Percentiles rank a stretch among this genome's conserved stretches.
phyloP scores from a whole-genome alignment of 92 coral and sea anemone species.

The Micromussa lordhowensis region DNA sequence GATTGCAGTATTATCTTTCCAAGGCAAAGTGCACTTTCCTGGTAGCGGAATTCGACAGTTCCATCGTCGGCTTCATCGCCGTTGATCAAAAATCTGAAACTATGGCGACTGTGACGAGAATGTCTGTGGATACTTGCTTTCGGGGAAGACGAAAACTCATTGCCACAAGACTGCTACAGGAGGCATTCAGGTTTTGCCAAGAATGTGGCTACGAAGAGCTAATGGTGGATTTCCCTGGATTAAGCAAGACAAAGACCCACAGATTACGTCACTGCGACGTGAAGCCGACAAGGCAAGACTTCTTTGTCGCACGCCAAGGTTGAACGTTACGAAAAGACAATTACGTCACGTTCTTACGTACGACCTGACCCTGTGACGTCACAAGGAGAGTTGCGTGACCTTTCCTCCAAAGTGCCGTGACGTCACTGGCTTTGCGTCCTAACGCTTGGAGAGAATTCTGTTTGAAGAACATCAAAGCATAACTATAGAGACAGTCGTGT shows the following conservation, averaged over 20 bases:
- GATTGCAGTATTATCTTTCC: constrained; percentile 45
- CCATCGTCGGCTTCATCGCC: constrained; percentile 58
- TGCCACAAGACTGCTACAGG: constrained; percentile 46
- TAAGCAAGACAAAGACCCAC: constrained; percentile 1
- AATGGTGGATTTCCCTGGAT: constrained; percentile 44
- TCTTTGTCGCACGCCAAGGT: constrained; percentile 34
- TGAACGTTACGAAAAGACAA: not conserved
- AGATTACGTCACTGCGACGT: constrained; percentile 11
- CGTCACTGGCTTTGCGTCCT: not conserved
- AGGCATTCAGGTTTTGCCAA: constrained; percentile 55
- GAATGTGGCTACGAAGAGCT: constrained; percentile 47
- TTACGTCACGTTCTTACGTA: not conserved
- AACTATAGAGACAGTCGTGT: constrained; percentile 35
- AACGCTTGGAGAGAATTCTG: not conserved
- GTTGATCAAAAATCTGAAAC: constrained; percentile 53
- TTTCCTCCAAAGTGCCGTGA: not conserved
- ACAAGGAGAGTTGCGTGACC: not conserved
- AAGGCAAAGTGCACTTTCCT: constrained; percentile 50
- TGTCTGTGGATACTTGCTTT: constrained; percentile 59
- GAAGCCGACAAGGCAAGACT: constrained; percentile 14
- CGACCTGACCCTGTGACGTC: not conserved
- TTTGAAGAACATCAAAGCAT: not conserved
- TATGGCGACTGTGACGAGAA: constrained; percentile 40
- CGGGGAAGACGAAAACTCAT: constrained; percentile 29
- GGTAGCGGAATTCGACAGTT: constrained; percentile 60